Base-by-base conservation (phyloP, 2,888 invertebrate species). In the Drosophila pseudotalamancana region DNA sequence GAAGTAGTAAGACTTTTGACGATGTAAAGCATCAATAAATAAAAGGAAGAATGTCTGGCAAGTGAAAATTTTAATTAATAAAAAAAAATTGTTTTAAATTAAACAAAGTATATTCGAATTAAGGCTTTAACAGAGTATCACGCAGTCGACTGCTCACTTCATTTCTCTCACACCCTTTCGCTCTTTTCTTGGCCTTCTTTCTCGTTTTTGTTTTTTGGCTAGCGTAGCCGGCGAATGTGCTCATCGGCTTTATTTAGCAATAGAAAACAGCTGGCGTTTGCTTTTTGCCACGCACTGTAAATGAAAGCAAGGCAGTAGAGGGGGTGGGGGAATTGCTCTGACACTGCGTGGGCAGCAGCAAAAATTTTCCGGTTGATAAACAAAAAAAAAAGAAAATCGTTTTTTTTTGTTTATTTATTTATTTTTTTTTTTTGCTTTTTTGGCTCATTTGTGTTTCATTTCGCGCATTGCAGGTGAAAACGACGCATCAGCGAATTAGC, bases 381-480 rank as follows among this genome's bases (percentile, higher is more conserved):
- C 80, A 85, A 78, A 32, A 45, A 34, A 16, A 53, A 18, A 6
- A 9, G 11, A 8, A 8, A 25, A 29, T 27, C 19, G 19, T 29
- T 60, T 25, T 9, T 21, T 9, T 63, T 63, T 16, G n/a, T n/a
- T n/a, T n/a, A n/a, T n/a, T n/a, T n/a, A n/a, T n/a, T n/a, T n/a
- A n/a, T n/a, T n/a, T n/a, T n/a, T n/a, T n/a, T n/a, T n/a, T n/a
- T n/a, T n/a, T n/a, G n/a, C n/a, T n/a, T n/a, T n/a, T n/a, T n/a
- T n/a, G n/a, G n/a, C 8, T 27, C 19, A 25, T 29, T 60, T 25
- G n/a, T 21, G 11, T 63, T 63, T 16, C 43, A 19, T 67, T 53
- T 54, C 71, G 35, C 18, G 49, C 61, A 57, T 77, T 88, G 23
- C 89, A 94, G 93, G 93, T 93, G 88, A 92, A 93, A 89, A 91